Evolutionary conservation across 2,888 invertebrate species (phyloP).

Genomic region (Eupeodes luniger): DNA sequence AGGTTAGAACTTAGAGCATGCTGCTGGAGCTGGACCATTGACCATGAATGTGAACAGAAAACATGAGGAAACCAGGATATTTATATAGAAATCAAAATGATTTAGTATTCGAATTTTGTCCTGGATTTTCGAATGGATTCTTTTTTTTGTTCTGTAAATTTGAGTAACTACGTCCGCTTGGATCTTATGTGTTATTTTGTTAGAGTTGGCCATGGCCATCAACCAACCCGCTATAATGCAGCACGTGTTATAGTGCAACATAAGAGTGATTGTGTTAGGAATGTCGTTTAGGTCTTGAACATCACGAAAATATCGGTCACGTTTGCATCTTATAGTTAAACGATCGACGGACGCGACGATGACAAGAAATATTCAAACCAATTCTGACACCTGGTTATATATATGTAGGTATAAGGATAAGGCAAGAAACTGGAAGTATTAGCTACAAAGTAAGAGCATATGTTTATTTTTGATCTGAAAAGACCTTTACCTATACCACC

Average conservation of each 20-base stretch:
- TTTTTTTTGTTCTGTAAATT: slow-evolving; percentile 14
- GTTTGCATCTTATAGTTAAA: slow-evolving; percentile 25
- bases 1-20: slow-evolving; percentile 12
- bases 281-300: slow-evolving; percentile 32
- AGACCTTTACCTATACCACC: too few relatives aligned
- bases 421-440: neutral
- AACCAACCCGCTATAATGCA: slow-evolving; percentile 21
- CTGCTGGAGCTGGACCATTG: neutral
- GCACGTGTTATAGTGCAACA: slow-evolving; percentile 51
- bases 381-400: slow-evolving; percentile 60
- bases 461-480: too few relatives aligned
- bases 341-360: neutral
- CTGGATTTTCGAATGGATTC: slow-evolving; percentile 46
- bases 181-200: neutral
- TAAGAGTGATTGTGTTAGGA: slow-evolving; percentile 22
- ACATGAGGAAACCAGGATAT: slow-evolving; percentile 61
- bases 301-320: slow-evolving; percentile 68
- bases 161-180: slow-evolving; percentile 9
- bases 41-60: slow-evolving; percentile 18
- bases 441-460: too few relatives aligned
- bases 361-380: slow-evolving; percentile 47
- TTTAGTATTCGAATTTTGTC: slow-evolving; percentile 72
- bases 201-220: neutral
- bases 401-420: neutral
- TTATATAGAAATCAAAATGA: slow-evolving; percentile 37